Evolutionary conservation across 1,140 invertebrate species (phyloP).

Genomic region (Pararge aegeria): DNA sequence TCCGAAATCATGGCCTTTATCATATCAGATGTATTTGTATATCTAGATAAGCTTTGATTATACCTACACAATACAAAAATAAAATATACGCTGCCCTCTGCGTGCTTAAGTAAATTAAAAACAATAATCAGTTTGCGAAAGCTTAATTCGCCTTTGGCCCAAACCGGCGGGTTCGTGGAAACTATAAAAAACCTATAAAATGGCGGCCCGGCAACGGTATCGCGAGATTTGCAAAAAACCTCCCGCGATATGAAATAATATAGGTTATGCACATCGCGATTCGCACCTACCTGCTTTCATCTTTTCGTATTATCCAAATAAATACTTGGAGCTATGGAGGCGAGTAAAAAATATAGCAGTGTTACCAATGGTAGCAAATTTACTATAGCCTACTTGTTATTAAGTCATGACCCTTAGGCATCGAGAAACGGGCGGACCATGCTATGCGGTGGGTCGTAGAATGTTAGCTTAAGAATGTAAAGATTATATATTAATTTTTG

Average conservation of each 20-base stretch:
- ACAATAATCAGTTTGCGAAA: slow-evolving; percentile 55
- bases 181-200: slow-evolving; percentile 46
- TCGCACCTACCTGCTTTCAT: slow-evolving; percentile 36
- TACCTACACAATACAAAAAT: too few relatives aligned
- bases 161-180: slow-evolving; percentile 48
- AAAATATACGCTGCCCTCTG: too few relatives aligned
- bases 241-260: slow-evolving; percentile 37
- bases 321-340: background rate
- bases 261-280: slow-evolving; percentile 32
- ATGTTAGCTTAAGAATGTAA: too few relatives aligned
- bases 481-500: too few relatives aligned
- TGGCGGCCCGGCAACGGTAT: slow-evolving; percentile 44
- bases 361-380: background rate
- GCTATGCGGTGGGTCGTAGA: too few relatives aligned
- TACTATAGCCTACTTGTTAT: background rate
- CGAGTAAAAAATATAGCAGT: slow-evolving; percentile 7
- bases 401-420: too few relatives aligned
- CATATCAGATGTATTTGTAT: too few relatives aligned
- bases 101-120: slow-evolving; percentile 58
- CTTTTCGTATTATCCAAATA: slow-evolving; percentile 30
- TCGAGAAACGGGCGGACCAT: too few relatives aligned
- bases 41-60: too few relatives aligned
- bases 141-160: slow-evolving; percentile 45
- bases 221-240: slow-evolving; percentile 47
- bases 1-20: too few relatives aligned